Conservation (phyloP, 2,888 invertebrate species). For the Drosophila multiciliata region DNA sequence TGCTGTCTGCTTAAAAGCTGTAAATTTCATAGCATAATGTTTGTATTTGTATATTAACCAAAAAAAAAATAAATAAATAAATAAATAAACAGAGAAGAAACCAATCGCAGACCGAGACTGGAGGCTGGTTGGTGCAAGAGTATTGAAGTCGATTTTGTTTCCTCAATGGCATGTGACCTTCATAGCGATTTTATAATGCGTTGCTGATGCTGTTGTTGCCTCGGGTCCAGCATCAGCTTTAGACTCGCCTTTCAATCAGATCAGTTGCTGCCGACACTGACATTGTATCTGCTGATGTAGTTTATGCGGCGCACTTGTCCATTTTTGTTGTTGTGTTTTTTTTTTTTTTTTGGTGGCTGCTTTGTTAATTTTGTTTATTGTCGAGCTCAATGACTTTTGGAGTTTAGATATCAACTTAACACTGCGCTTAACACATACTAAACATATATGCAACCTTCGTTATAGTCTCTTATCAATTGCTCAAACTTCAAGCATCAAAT, state of each 20-base stretch:
- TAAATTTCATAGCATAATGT: constrained; percentile 30
- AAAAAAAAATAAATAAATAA: too few relatives aligned
- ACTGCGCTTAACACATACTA: neutral
- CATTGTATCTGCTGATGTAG: constrained; percentile 44
- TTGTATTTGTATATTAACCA: constrained; percentile 6
- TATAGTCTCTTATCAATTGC: constrained; percentile 52
- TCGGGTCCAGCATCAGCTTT: constrained; percentile 9
- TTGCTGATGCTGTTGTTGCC: constrained; percentile 35
- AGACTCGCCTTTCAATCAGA: constrained; percentile 52
- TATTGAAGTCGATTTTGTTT: constrained; percentile 63
- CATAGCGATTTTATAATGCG: constrained; percentile 62
- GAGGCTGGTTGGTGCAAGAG: constrained; percentile 49
- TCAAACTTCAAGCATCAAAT: neutral
- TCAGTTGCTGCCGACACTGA: constrained; percentile 56
- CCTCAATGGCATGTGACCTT: constrained; percentile 69
- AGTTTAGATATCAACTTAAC: constrained; percentile 15
- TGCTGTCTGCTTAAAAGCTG: constrained; percentile 21
- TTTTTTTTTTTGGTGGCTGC: constrained; percentile 12
- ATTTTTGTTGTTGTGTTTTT: neutral
- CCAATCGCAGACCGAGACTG: neutral
- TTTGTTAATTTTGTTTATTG: constrained; percentile 1
- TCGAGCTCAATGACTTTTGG: constrained; percentile 35
- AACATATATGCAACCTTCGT: constrained; percentile 44
- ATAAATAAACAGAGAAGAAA: neutral
- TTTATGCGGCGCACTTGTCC: constrained; percentile 56